Evolutionary conservation across 1,140 invertebrate species (phyloP), one percentile per base, ranked within the genome.

Genomic region (Nephotettix cincticeps): DNA sequence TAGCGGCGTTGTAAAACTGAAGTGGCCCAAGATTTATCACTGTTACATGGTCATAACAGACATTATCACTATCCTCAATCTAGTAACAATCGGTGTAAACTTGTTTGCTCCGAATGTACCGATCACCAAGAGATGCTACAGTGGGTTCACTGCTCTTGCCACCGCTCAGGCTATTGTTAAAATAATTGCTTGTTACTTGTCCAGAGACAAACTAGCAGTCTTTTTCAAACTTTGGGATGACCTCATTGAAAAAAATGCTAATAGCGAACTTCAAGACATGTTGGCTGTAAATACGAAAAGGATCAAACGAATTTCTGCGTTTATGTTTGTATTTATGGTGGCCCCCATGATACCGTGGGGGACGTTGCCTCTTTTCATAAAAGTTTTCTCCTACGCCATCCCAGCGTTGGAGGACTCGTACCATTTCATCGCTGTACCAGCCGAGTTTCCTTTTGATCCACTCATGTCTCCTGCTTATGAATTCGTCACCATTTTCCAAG

Each of bases 221-320:
- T 51, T 11, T 51, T 51, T 51, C 47, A 51, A 51, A 51, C 47
- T 51, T 21, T 51, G 47, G 47, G 47, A 51, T n/a, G n/a, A 51
- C 19, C 14, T 51, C 4, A n/a, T 51, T 4, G 47, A 51, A 51
- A 51, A 51, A n/a, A 21, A n/a, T 51, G 47, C 47, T 19, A n/a
- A 51, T n/a, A 19, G 14, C 6, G 47, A 51, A n/a, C n/a, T 51
- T 4, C 14, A 51, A n/a, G 19, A 51, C 6, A 21, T 3, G 3
- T 21, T 51, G 14, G 4, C 21, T 17, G 21, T 11, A n/a, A 51
- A 51, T 51, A 3, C 14, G n/a, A 51, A 51, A 51, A 3, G 14
- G 14, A 51, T 51, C n/a, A 51, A 51, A 21, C 14, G 47, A 51
- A 4, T 51, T 3, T 51, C 47, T 51, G 19, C 47, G n/a, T 51